phyloP scores from a whole-genome alignment of 2,888 invertebrate genomes.

The Mythimna albipuncta region DNA sequence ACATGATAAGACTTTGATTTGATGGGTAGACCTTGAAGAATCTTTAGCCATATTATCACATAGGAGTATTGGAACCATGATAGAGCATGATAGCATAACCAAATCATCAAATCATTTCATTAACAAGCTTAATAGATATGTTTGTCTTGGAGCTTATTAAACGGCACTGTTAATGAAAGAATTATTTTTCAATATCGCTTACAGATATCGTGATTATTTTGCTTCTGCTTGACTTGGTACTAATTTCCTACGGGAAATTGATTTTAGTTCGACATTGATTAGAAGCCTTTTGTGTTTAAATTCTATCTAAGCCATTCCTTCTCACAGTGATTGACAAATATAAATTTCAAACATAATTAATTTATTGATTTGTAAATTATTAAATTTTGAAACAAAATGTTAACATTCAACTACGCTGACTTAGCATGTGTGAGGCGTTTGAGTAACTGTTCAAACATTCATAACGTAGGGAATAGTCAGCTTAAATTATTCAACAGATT shows the following conservation, averaged over 20 bases:
- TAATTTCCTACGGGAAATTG: conserved; percentile 58
- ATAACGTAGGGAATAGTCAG: conserved; percentile 33
- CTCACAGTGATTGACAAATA: conserved; percentile 8
- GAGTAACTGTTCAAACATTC: conserved; percentile 47
- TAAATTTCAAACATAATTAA: conserved; percentile 11
- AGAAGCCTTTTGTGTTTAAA: conserved; percentile 28
- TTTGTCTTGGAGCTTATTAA: conserved; percentile 21
- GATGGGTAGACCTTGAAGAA: conserved; percentile 8
- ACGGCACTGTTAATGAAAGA: conserved; percentile 2
- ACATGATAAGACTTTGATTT: no score
- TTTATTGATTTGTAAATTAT: conserved; percentile 5
- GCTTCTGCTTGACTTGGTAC: conserved; percentile 16
- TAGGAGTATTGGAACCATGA: background rate
- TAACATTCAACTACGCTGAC: background rate
- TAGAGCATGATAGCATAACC: conserved; percentile 4
- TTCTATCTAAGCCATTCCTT: conserved; percentile 14
- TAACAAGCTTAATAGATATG: background rate
- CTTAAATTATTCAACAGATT: conserved; percentile 54
- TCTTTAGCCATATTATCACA: conserved; percentile 23
- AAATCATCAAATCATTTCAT: conserved; percentile 12
- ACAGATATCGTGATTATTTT: conserved; percentile 25
- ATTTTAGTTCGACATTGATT: conserved; percentile 40
- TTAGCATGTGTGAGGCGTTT: conserved; percentile 11
- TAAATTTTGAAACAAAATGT: conserved; percentile 1
- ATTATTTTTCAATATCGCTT: conserved; percentile 27